Conservation (phyloP, 1,140 invertebrate species). For the Hydropsyche tenuis region DNA sequence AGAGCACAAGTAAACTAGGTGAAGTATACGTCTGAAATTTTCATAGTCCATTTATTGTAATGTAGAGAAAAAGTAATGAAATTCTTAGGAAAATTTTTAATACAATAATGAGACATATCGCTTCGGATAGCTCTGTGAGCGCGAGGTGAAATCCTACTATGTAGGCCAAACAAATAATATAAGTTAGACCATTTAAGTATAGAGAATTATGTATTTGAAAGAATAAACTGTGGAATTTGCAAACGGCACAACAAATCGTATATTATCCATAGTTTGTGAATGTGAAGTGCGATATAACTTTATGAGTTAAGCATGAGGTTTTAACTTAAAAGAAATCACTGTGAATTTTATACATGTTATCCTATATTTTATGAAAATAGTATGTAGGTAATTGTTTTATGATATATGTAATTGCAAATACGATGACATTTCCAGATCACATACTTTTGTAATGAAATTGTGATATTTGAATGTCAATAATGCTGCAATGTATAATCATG, state of each 20-base stretch:
- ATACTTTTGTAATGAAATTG: neutral
- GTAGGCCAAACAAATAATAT: conserved; percentile 24
- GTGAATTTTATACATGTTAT: too few relatives aligned
- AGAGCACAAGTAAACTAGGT: conserved; percentile 23
- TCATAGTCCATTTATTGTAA: neutral
- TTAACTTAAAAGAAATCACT: too few relatives aligned
- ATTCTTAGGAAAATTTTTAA: neutral
- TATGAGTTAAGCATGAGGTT: too few relatives aligned
- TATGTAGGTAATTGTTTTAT: too few relatives aligned
- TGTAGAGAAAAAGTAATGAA: neutral
- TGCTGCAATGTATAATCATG: neutral
- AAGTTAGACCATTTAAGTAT: neutral
- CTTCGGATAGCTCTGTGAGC: neutral
- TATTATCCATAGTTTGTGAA: too few relatives aligned
- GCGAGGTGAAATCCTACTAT: conserved; percentile 31
- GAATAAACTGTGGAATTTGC: too few relatives aligned
- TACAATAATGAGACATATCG: neutral
- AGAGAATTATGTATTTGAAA: neutral
- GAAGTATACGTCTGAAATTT: conserved; percentile 30
- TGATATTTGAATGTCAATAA: conserved; percentile 2
- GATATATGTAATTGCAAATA: too few relatives aligned
- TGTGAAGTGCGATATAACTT: too few relatives aligned
- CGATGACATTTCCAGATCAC: too few relatives aligned
- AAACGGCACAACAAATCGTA: too few relatives aligned
- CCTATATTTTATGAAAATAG: neutral